These are phyloP conservation scores for Mycetomoellerius zeteki DNA, from an alignment of 1,140 invertebrate species.

Conservation along the genomic window DNA sequence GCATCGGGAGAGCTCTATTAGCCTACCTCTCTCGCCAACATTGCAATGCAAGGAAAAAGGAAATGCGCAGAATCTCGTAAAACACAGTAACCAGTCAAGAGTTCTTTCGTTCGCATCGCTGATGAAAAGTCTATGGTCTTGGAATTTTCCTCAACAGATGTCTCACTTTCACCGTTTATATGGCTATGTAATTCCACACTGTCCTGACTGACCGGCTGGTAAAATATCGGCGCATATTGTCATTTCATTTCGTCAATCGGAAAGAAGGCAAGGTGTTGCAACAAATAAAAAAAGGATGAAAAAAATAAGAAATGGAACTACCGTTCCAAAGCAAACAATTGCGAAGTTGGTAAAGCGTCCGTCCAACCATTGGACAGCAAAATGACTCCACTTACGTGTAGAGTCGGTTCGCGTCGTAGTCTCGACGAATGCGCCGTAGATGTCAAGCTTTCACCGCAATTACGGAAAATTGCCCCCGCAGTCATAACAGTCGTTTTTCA, in stretches of 20 bases:
- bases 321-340: conserved; percentile 74
- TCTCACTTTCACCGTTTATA: conserved; percentile 55
- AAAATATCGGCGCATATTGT: conserved; percentile 37
- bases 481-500: conserved; percentile 83
- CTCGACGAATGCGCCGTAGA: conserved; percentile 65
- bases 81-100: conserved; percentile 19
- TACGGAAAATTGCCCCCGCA: conserved; percentile 83
- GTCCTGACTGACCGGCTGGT: conserved; percentile 16
- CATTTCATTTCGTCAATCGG: conserved; percentile 32
- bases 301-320: conserved; percentile 62
- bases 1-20: conserved; percentile 13
- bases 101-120: conserved; percentile 1
- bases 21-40: conserved; percentile 10
- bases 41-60: conserved; percentile 2
- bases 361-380: conserved; percentile 82
- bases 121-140: conserved; percentile 28
- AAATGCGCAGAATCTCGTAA: conserved; percentile 16
- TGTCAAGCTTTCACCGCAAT: conserved; percentile 84
- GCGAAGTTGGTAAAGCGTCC: conserved; percentile 78
- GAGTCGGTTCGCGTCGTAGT: conserved; percentile 69
- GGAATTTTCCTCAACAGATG: conserved; percentile 46
- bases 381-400: conserved; percentile 83
- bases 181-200: conserved; percentile 23
- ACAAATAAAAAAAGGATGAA: neutral
- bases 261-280: conserved; percentile 19